Percentiles rank a stretch among this genome's conserved stretches.
These are phyloP conservation scores for Hozukius guyotensis DNA, from an alignment of 2,797 vertebrate species.

Conservation along the genomic window DNA sequence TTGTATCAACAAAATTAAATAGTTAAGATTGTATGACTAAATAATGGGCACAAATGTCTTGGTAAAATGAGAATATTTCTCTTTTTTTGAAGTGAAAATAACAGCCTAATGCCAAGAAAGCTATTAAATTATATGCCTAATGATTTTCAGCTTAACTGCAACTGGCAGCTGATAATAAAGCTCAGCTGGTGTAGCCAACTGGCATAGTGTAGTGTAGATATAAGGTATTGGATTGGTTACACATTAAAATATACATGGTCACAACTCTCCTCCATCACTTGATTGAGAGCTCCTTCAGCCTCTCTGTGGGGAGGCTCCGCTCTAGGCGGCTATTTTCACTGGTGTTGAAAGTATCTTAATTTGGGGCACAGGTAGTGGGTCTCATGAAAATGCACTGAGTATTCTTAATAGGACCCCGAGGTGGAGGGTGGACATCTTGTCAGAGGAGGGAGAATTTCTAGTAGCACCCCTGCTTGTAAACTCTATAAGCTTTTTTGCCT, in stretches of 20 bases:
- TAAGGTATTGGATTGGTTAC: constrained; percentile 16
- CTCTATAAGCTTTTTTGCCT: constrained; percentile 42
- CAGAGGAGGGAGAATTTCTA: constrained; percentile 32
- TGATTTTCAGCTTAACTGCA: background rate
- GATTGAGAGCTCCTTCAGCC: constrained; percentile 55
- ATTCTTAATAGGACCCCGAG: constrained; percentile 56
- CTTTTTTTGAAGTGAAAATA: background rate
- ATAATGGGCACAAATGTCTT: background rate
- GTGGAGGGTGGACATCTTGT: constrained; percentile 50
- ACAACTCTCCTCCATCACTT: constrained; percentile 34
- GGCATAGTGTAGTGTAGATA: constrained; percentile 1
- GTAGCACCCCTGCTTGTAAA: constrained; percentile 53
- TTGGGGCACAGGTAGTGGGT: constrained; percentile 37
- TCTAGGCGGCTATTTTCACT: constrained; percentile 34
- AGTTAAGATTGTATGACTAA: background rate
- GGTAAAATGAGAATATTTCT: background rate
- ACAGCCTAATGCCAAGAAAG: background rate
- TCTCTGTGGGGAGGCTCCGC: constrained; percentile 34
- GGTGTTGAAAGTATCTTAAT: constrained; percentile 58
- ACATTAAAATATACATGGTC: constrained; percentile 42
- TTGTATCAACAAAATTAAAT: background rate
- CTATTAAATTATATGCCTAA: background rate
- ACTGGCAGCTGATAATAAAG: constrained; percentile 22
- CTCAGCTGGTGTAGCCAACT: constrained; percentile 16
- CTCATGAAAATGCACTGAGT: constrained; percentile 51